Base-by-base conservation (phyloP, 2,888 invertebrate species). In the Coenonympha arcania region DNA sequence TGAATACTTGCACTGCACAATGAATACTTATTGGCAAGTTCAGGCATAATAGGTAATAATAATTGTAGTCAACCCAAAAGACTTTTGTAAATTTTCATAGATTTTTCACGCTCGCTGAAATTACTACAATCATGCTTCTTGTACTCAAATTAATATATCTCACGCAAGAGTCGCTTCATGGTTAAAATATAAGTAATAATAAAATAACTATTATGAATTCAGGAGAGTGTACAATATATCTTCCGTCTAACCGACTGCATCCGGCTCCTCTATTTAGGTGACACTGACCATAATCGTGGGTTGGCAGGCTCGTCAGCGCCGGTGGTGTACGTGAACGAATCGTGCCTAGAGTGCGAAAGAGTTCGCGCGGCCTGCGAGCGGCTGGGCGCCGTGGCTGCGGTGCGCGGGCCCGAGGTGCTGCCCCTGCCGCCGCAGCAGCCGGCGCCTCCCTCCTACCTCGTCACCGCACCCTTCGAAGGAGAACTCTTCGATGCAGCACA, bases 401-500 rank as follows among this genome's bases (percentile, higher is more conserved):
- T 83, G 68, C 76, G 81, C 56, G 65, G 69, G 61, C 68, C 76
- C 61, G 80, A 83, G 55, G 66, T 73, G 61, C 67, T 83, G 68
- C 78, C 83, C 59, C 64, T 72, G 64, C 71, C 76, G 57, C 78
- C 68, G 60, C 76, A 69, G 63, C 71, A 77, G 50, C 75, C 80
- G 28, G 71, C 74, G 55, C 72, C 79, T 24, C 76, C 80, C 39
- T 69, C 77, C 62, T 85, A 84, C 70, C 75, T 93, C 80, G 89
- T 95, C 66, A 79, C 94, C 57, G 88, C 91, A 43, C 89, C 90
- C 58, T 95, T 95, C 75, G 91, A 91, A 57, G 92, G 92, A 44
- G 88, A 90, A 53, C 87, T 90, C 55, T 94, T 90, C 77, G 90
- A 91, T 66, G 87, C 87, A 57, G 88, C 94, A 55, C 89, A 89